phyloP scores from a whole-genome alignment of 2,888 invertebrate genomes.

The Serrognathus titanus region DNA sequence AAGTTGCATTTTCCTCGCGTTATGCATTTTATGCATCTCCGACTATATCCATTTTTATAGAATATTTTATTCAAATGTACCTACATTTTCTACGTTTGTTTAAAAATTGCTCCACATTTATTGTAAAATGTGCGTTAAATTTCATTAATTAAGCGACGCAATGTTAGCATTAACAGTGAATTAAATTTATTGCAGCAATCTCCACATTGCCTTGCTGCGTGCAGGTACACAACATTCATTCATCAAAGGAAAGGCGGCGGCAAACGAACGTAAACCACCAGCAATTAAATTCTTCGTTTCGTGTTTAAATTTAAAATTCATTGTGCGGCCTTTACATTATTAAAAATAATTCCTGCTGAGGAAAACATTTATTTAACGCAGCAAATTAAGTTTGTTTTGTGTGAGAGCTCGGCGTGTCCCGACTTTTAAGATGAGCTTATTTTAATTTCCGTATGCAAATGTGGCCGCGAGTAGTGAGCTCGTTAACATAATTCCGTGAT shows the following conservation, averaged over 20 bases:
- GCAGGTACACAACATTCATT: no score
- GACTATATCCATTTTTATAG: background rate
- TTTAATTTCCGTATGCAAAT: constrained; percentile 3
- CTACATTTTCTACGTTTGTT: background rate
- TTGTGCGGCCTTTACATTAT: background rate
- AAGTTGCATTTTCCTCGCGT: background rate
- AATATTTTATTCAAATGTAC: background rate
- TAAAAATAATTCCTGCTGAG: constrained; percentile 1
- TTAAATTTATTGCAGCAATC: no score
- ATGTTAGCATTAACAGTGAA: no score
- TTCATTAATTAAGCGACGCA: no score
- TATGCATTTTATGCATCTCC: background rate
- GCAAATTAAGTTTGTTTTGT: background rate
- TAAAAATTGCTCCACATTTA: no score
- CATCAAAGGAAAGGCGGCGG: background rate
- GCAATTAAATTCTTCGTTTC: background rate
- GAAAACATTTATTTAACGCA: background rate
- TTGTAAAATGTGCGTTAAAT: no score
- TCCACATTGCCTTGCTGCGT: no score
- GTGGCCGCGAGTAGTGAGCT: background rate
- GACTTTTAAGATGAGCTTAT: background rate
- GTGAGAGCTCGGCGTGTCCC: background rate
- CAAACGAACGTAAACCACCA: background rate
- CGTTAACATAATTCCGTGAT: background rate
- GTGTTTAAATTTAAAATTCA: background rate